Conservation (phyloP, 1,140 invertebrate species). For the Brachionus angularis region DNA sequence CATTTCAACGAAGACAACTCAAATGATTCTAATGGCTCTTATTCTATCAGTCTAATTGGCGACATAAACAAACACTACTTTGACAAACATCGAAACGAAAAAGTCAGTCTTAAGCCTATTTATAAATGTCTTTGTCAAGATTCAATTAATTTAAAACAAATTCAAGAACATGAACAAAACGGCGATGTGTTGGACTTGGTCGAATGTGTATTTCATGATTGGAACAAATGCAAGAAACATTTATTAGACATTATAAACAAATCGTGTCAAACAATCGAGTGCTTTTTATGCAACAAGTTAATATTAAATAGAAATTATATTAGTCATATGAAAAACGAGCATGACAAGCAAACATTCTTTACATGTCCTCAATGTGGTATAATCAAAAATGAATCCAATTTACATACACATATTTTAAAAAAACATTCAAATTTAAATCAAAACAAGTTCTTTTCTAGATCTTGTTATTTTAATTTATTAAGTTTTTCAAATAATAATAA, state of each 20-base stretch:
- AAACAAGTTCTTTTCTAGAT: too few relatives aligned
- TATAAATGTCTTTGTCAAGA: constrained; percentile 6
- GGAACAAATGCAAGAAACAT: background rate
- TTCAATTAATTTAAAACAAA: too few relatives aligned
- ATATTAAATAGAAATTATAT: constrained; percentile 16
- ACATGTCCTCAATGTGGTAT: constrained; percentile 14
- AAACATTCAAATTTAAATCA: background rate
- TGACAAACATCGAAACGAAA: constrained; percentile 15
- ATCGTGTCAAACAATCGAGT: background rate
- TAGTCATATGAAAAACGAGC: constrained; percentile 9
- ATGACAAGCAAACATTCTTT: background rate
- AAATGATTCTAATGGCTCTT: background rate
- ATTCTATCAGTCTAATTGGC: background rate
- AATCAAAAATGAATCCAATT: background rate
- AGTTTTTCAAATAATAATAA: too few relatives aligned
- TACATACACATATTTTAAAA: background rate
- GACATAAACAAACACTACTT: constrained; percentile 32
- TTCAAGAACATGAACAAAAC: too few relatives aligned
- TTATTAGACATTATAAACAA: constrained; percentile 18
- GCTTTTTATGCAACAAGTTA: background rate
- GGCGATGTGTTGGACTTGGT: background rate
- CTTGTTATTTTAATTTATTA: too few relatives aligned
- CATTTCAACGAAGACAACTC: background rate
- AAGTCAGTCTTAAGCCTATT: background rate
- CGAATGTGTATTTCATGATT: background rate